phyloP scores from a whole-genome alignment of 2,113 vertebrate genomes.

The Platichthys flesus region DNA sequence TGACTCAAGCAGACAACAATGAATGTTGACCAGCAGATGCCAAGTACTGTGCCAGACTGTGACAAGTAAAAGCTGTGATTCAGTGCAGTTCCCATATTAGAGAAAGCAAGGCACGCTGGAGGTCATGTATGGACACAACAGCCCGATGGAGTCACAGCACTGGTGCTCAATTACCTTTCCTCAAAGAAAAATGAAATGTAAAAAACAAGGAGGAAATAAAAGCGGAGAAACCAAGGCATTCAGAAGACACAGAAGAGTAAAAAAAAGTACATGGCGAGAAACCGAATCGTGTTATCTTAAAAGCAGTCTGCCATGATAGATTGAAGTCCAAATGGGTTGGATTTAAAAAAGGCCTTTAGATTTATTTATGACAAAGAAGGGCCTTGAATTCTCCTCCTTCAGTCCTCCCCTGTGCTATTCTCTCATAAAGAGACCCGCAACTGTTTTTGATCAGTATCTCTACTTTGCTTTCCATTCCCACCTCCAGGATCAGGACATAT shows the following conservation, averaged over 20 bases:
- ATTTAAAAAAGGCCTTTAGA: constrained; percentile 19
- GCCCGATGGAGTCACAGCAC: background rate
- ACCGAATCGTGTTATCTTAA: background rate
- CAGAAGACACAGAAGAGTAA: constrained; percentile 21
- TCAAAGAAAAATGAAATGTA: background rate
- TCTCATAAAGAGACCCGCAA: background rate
- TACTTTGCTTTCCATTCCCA: background rate
- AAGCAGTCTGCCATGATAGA: constrained; percentile 1
- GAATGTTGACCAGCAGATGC: constrained; percentile 8
- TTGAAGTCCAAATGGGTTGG: constrained; percentile 13
- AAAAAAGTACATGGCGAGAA: constrained; percentile 7
- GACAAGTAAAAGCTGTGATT: constrained; percentile 19
- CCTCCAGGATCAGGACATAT: constrained; percentile 6
- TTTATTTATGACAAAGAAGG: constrained; percentile 12
- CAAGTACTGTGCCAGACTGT: constrained; percentile 9
- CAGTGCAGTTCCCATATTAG: background rate
- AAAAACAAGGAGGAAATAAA: background rate
- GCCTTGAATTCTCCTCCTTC: constrained; percentile 8
- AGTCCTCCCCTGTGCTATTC: background rate
- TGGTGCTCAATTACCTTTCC: background rate
- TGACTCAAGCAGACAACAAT: background rate
- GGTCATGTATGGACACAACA: constrained; percentile 6
- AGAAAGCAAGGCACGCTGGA: background rate
- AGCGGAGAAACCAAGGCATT: constrained; percentile 12
- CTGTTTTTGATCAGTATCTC: constrained; percentile 10